These are phyloP conservation scores for Pygocentrus nattereri DNA, from an alignment of 2,797 vertebrate genomes.

Conservation along the genomic window DNA sequence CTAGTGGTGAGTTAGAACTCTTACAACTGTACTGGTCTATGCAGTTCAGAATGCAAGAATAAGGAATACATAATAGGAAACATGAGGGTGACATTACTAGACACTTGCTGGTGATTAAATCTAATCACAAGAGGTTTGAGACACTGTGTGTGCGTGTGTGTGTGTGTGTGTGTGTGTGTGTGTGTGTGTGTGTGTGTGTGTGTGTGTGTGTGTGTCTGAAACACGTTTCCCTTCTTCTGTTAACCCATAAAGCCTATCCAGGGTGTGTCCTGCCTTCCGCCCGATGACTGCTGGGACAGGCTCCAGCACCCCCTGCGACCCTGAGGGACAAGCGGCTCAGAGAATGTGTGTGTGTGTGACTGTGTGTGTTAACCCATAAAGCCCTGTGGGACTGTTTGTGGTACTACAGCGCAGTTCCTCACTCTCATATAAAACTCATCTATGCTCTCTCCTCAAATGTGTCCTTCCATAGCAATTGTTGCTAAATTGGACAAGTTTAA, in stretches of 20 bases:
- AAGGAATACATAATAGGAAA: background rate
- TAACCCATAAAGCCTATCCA: background rate
- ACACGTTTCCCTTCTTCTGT: background rate
- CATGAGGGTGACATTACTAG: background rate
- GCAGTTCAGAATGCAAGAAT: background rate
- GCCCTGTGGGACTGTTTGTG: background rate
- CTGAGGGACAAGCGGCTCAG: too few species aligned
- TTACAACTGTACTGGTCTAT: background rate
- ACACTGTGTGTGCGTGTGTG: background rate
- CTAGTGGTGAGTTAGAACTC: background rate
- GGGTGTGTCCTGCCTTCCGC: too few species aligned
- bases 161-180: conserved; percentile 24
- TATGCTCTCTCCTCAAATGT: too few species aligned
- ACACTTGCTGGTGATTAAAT: background rate
- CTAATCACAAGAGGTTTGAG: background rate
- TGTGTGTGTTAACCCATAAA: background rate
- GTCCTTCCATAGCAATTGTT: too few species aligned
- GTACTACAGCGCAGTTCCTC: background rate
- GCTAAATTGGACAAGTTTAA: too few species aligned
- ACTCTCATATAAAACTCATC: background rate
- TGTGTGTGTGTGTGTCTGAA: too few species aligned
- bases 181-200: too few species aligned
- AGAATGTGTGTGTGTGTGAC: too few species aligned
- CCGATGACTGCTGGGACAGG: too few species aligned
- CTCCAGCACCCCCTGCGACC: too few species aligned